Conservation (phyloP, 2,797 vertebrate genomes). For the Tachyglossus aculeatus region DNA sequence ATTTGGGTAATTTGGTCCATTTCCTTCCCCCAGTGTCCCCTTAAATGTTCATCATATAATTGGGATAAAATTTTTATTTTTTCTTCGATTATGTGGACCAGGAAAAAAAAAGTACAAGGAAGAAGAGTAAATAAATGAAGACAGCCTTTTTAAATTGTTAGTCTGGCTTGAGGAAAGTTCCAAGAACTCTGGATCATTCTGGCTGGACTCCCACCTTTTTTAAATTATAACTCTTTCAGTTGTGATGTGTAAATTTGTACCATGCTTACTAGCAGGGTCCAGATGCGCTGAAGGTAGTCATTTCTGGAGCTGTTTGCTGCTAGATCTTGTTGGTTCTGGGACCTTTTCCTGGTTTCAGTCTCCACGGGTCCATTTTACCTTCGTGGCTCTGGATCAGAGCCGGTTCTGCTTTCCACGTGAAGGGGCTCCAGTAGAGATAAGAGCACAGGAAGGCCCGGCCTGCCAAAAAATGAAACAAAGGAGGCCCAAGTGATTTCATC, state of each 20-base stretch:
- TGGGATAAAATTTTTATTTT: too few species aligned
- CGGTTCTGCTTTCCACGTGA: slow-evolving; percentile 52
- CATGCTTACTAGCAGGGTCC: slow-evolving; percentile 47
- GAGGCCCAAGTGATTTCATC: slow-evolving; percentile 63
- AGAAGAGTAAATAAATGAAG: too few species aligned
- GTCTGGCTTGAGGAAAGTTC: slow-evolving; percentile 59
- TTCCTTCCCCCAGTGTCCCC: too few species aligned
- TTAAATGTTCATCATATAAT: too few species aligned
- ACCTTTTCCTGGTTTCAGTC: slow-evolving; percentile 65
- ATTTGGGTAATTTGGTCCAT: too few species aligned
- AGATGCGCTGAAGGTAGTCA: slow-evolving; percentile 65
- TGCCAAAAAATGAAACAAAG: slow-evolving; percentile 66
- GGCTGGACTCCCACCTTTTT: slow-evolving; percentile 32
- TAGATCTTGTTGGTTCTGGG: slow-evolving; percentile 52
- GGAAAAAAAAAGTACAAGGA: too few species aligned
- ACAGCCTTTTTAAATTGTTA: too few species aligned
- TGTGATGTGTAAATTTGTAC: slow-evolving; percentile 45
- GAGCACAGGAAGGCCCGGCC: slow-evolving; percentile 57
- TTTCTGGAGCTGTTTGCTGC: slow-evolving; percentile 54
- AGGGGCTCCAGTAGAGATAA: slow-evolving; percentile 60
- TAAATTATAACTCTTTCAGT: slow-evolving; percentile 54
- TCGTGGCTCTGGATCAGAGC: slow-evolving; percentile 62
- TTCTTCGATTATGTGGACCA: too few species aligned
- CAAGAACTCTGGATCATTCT: slow-evolving; percentile 44
- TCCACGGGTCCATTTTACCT: slow-evolving; percentile 58